Evolutionary conservation across 2,797 vertebrate genomes (phyloP), one percentile per base, ranked within the genome.

Genomic region (Antrozous pallidus): DNA sequence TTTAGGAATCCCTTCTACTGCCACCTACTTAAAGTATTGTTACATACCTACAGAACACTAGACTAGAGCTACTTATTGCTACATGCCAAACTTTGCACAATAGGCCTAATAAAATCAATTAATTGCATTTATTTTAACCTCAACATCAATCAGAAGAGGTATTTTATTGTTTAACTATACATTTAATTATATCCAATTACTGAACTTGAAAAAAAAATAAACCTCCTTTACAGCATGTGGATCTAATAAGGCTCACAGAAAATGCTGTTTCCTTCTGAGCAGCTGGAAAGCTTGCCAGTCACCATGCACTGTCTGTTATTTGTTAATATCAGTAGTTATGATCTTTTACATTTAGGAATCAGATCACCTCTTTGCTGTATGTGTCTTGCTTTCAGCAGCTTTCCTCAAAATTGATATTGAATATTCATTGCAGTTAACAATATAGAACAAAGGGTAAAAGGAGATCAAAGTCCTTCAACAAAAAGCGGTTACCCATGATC

Each of bases 101-200:
- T 42, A 85, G 58, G 28, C 33, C 49, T 91, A 93, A 90, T 94
- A 73, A 51, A 26, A 94, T 93, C 86, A 94, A 96, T 91, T 94
- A 96, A 89, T 96, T 94, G 90, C 86, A 94, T 94, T 96, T 93
- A 93, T 95, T 96, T 94, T 94, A 96, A 96, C 83, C 80, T 96
- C 79, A 91, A 95, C 65, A 90, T 95, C 96, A 89, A 74, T 95
- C 49, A 96, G 67, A 91, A 94, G 90, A 91, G 80, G 70, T 78
- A 81, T 89, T 97, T 95, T 88, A 96, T 96, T 95, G 81, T 95
- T 97, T 94, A 95, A 96, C 92, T 88, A 94, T 84, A 95, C 75
- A 82, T 86, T 94, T 94, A 96, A 95, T 96, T 95, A 96, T 28
- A 91, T 78, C 95, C 71, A 90, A 69, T 96, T 74, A 94, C 33